A percentile compares a stretch with the other conserved stretches of the same genome.
These are phyloP conservation scores for Pseudocheirus occidentalis DNA, from an alignment of 2,797 vertebrate species.

Conservation along the genomic window DNA sequence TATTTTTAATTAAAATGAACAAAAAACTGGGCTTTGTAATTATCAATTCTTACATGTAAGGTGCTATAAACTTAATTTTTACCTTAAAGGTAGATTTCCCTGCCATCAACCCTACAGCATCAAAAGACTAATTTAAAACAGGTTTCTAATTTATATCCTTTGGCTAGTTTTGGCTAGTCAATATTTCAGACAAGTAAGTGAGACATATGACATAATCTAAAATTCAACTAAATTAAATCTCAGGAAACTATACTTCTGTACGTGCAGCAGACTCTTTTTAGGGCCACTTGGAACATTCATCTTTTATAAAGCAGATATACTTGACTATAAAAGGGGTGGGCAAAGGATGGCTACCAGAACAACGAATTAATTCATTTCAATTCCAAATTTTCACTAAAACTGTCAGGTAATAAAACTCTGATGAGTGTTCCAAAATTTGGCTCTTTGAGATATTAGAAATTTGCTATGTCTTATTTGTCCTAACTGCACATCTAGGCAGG, in stretches of 20 bases:
- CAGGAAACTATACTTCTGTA: background rate
- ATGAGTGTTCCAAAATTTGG: background rate
- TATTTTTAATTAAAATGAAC: too few relatives aligned
- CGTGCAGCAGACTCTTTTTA: too few relatives aligned
- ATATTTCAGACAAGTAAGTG: conserved; percentile 8
- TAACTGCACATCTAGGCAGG: conserved; percentile 8
- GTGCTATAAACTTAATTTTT: too few relatives aligned
- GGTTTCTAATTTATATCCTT: conserved; percentile 12
- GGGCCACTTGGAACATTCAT: too few relatives aligned
- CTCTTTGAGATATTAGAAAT: background rate
- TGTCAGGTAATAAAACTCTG: background rate
- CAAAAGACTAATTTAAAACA: background rate
- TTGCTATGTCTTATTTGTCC: background rate
- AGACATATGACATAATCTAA: background rate
- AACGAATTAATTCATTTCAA: too few relatives aligned
- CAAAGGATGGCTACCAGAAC: too few relatives aligned
- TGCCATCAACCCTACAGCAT: too few relatives aligned
- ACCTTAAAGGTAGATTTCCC: too few relatives aligned
- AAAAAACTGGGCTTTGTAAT: too few relatives aligned
- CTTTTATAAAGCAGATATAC: too few relatives aligned
- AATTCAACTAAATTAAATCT: conserved; percentile 9
- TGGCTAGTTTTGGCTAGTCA: conserved; percentile 18
- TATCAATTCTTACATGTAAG: too few relatives aligned
- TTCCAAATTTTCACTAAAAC: background rate
- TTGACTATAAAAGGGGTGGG: too few relatives aligned